Conservation (phyloP, 2,113 vertebrate species). For the Halcyon senegalensis region DNA sequence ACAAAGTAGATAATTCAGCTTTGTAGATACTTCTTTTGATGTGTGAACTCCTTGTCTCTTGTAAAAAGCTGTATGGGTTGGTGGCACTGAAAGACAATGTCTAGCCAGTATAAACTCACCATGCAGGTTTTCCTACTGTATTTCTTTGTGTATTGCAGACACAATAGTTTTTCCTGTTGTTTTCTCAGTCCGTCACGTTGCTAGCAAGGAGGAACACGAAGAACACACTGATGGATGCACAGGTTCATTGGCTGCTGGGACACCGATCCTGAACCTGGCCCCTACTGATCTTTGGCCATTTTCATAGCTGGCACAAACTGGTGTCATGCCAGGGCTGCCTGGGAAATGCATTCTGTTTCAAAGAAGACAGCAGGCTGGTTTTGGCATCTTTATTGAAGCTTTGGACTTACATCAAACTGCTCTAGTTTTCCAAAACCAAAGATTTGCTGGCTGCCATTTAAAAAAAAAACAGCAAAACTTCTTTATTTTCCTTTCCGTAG, state of each 20-base stretch:
- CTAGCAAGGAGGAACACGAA: background rate
- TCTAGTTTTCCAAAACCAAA: background rate
- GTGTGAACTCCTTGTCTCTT: background rate
- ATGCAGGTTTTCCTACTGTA: background rate
- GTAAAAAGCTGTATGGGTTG: background rate
- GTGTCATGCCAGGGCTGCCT: background rate
- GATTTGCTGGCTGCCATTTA: background rate
- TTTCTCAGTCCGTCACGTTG: background rate
- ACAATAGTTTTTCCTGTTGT: background rate
- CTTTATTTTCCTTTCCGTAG: background rate
- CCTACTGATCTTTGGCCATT: constrained; percentile 12
- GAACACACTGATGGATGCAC: background rate
- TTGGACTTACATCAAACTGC: background rate
- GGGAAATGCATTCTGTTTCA: constrained; percentile 26
- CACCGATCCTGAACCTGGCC: constrained; percentile 20
- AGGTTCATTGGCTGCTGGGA: constrained; percentile 39
- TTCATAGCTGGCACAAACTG: background rate
- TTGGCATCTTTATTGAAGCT: background rate
- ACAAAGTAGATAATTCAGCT: background rate
- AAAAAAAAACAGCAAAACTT: background rate
- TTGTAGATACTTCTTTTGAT: background rate
- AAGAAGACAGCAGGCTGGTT: background rate
- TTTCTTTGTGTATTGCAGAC: background rate
- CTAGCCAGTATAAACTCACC: background rate
- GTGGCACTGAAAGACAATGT: background rate